Evolutionary conservation across 1,140 invertebrate genomes (phyloP).

Genomic region (Mesaphorura yosii): DNA sequence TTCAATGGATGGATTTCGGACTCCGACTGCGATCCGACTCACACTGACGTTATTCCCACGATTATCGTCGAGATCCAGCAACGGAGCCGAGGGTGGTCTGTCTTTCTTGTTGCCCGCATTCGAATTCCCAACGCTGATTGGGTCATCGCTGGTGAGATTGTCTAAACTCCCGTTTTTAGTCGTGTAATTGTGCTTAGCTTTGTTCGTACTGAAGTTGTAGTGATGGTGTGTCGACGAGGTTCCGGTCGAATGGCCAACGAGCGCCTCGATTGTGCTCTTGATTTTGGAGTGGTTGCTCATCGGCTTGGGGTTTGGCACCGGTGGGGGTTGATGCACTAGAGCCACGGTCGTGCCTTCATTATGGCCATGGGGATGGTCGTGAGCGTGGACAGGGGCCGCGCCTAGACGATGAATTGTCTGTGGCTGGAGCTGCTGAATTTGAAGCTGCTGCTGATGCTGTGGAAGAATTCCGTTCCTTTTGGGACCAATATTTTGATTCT

Average conservation of each 20-base stretch:
- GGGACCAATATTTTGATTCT: not conserved
- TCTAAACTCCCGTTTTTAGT: slow-evolving; percentile 24
- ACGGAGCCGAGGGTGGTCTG: slow-evolving; percentile 61
- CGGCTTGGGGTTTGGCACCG: slow-evolving; percentile 20
- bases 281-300: not conserved
- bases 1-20: too few species aligned
- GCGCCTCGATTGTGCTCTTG: too few species aligned
- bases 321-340: slow-evolving; percentile 22
- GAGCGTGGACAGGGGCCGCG: not conserved
- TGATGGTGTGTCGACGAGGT: too few species aligned
- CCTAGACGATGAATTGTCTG: not conserved
- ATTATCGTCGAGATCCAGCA: slow-evolving; percentile 51
- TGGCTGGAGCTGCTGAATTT: not conserved
- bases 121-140: slow-evolving; percentile 27
- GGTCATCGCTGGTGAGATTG: slow-evolving; percentile 18
- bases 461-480: not conserved
- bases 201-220: too few species aligned
- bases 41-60: slow-evolving; percentile 34
- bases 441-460: not conserved
- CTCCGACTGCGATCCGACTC: slow-evolving; percentile 15
- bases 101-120: too few species aligned
- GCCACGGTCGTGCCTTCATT: slow-evolving; percentile 25
- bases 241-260: not conserved
- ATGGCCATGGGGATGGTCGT: not conserved
- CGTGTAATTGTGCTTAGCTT: slow-evolving; percentile 16